These are phyloP conservation scores for Atta colombica DNA, from an alignment of 1,140 invertebrate genomes.

Conservation along the genomic window DNA sequence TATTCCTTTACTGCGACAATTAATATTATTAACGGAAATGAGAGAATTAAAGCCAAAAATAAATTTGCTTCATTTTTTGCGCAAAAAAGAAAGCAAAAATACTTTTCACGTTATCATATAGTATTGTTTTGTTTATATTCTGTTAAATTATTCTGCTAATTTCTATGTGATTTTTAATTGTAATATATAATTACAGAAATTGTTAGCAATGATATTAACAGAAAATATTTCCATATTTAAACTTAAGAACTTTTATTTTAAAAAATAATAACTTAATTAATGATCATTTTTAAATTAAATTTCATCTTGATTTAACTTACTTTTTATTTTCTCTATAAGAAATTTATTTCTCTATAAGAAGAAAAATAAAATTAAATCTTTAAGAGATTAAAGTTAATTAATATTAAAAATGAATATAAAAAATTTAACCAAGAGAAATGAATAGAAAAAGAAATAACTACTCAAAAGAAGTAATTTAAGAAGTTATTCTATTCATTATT, in stretches of 20 bases:
- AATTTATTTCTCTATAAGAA: too few relatives aligned
- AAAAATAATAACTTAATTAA: not conserved
- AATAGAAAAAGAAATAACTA: not conserved
- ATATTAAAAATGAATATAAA: not conserved
- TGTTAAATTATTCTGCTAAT: not conserved
- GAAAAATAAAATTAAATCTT: too few relatives aligned
- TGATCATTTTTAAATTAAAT: too few relatives aligned
- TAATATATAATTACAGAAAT: not conserved
- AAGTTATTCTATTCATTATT: not conserved
- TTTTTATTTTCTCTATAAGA: too few relatives aligned
- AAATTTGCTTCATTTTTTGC: not conserved
- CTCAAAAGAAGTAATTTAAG: not conserved
- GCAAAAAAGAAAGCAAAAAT: not conserved
- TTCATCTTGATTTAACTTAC: too few relatives aligned
- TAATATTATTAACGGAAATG: constrained; percentile 35
- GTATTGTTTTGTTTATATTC: not conserved
- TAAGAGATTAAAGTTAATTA: too few relatives aligned
- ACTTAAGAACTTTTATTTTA: not conserved
- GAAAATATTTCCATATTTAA: not conserved
- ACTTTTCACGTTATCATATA: not conserved
- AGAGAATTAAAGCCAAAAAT: not conserved
- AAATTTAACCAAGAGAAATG: not conserved
- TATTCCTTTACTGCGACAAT: constrained; percentile 44
- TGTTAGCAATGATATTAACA: not conserved
- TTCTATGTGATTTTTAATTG: not conserved